Percentiles rank a stretch among this genome's conserved stretches.
phyloP scores from a whole-genome alignment of 2,888 invertebrate species.

The Megamerina dolium region DNA sequence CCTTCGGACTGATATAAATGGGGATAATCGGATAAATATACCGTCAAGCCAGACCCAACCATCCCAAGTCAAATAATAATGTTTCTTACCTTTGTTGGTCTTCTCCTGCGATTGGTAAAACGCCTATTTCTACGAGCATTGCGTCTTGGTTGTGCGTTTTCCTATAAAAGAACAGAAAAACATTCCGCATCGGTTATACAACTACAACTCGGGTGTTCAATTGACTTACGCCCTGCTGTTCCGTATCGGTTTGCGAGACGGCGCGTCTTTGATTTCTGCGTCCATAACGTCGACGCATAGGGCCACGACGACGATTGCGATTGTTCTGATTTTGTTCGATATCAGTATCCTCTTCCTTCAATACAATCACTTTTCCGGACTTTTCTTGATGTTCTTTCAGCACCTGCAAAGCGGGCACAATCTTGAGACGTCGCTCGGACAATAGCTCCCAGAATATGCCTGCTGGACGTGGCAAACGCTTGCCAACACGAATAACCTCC shows the following conservation, averaged over 20 bases:
- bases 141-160: slow-evolving; percentile 29
- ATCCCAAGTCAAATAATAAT: background rate
- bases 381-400: slow-evolving; percentile 63
- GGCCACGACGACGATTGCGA: slow-evolving; percentile 45
- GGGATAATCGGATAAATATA: background rate
- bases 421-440: slow-evolving; percentile 63
- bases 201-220: background rate
- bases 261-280: slow-evolving; percentile 51
- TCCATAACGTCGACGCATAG: slow-evolving; percentile 44
- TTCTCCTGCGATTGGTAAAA: slow-evolving; percentile 39
- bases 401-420: slow-evolving; percentile 67
- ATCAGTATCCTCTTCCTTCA: slow-evolving; percentile 67
- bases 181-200: background rate
- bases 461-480: slow-evolving; percentile 58
- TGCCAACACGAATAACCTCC: slow-evolving; percentile 61
- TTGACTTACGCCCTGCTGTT: slow-evolving; percentile 29
- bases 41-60: background rate
- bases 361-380: slow-evolving; percentile 58
- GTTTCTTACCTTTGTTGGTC: slow-evolving; percentile 38
- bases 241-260: slow-evolving; percentile 42
- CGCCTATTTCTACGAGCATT: slow-evolving; percentile 37
- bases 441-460: slow-evolving; percentile 77
- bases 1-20: slow-evolving; percentile 39
- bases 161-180: slow-evolving; percentile 8
- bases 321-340: slow-evolving; percentile 55